phyloP scores from a whole-genome alignment of 2,888 invertebrate species.

The Agrenia bidenticulata region DNA sequence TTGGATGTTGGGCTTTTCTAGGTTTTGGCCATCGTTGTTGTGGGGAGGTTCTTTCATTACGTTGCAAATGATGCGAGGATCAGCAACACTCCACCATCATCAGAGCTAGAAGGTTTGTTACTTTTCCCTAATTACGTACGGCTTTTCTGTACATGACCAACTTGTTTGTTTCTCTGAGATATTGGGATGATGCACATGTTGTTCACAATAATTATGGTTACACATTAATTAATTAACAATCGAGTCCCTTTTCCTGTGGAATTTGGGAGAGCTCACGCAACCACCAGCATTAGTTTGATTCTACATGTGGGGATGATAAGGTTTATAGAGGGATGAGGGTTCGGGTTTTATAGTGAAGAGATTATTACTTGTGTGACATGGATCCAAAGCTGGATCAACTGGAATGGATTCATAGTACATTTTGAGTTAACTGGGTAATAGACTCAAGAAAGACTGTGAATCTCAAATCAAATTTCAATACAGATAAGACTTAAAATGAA shows the following conservation, averaged over 20 bases:
- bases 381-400: no score
- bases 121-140: neutral
- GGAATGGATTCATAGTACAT: no score
- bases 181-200: no score
- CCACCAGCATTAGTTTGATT: neutral
- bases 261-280: no score
- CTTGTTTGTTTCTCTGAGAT: no score
- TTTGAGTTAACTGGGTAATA: no score
- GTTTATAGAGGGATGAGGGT: neutral
- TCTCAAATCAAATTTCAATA: no score
- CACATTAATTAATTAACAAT: neutral
- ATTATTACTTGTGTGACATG: no score
- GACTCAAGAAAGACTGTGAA: no score
- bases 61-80: conserved; percentile 47
- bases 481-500: no score
- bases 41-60: conserved; percentile 47
- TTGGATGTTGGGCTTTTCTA: conserved; percentile 13
- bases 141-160: no score
- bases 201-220: neutral
- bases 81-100: conserved; percentile 43
- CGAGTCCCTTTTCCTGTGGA: neutral
- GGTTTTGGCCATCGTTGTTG: conserved; percentile 41
- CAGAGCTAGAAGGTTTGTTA: conserved; percentile 42
- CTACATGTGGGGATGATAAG: neutral
- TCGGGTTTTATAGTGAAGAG: no score